A percentile compares a stretch with the other conserved stretches of the same genome.
Evolutionary conservation across 53 echinoderm and acorn worm genomes (phyloP).

Genomic region (Glandiceps talaboti): DNA sequence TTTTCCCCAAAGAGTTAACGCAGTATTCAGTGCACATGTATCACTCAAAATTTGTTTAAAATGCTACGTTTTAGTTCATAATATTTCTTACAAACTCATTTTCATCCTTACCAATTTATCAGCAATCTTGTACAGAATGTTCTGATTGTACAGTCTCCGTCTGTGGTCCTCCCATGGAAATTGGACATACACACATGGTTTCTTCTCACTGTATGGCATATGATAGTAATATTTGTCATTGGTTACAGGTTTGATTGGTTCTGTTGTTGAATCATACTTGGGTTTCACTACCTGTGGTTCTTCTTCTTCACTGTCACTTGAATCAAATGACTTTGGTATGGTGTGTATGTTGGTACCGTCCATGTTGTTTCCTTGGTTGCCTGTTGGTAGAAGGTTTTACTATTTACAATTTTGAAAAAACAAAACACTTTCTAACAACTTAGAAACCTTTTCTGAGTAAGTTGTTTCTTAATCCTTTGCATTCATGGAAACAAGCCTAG

Average conservation of each 20-base stretch:
- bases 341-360: slow-evolving; percentile 9
- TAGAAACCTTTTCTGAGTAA: too few relatives aligned
- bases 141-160: slow-evolving; percentile 1
- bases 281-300: not conserved
- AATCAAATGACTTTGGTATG: not conserved
- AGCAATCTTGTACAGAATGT: slow-evolving; percentile 2
- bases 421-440: too few relatives aligned
- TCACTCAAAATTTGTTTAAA: too few relatives aligned
- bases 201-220: slow-evolving; percentile 1
- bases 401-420: too few relatives aligned
- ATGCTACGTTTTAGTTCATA: too few relatives aligned
- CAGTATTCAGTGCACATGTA: too few relatives aligned
- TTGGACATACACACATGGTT: not conserved
- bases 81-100: too few relatives aligned
- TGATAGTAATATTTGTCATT: not conserved
- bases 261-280: slow-evolving; percentile 6
- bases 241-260: slow-evolving; percentile 1
- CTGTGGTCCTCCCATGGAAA: slow-evolving; percentile 4
- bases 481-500: too few relatives aligned
- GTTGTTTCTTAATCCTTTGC: too few relatives aligned
- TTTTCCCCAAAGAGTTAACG: too few relatives aligned
- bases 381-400: too few relatives aligned
- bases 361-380: slow-evolving; percentile 7
- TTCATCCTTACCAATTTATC: slow-evolving; percentile 2
- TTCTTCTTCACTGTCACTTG: not conserved